phyloP scores from a whole-genome alignment of 2,113 vertebrate genomes.

The Corvus cornix region DNA sequence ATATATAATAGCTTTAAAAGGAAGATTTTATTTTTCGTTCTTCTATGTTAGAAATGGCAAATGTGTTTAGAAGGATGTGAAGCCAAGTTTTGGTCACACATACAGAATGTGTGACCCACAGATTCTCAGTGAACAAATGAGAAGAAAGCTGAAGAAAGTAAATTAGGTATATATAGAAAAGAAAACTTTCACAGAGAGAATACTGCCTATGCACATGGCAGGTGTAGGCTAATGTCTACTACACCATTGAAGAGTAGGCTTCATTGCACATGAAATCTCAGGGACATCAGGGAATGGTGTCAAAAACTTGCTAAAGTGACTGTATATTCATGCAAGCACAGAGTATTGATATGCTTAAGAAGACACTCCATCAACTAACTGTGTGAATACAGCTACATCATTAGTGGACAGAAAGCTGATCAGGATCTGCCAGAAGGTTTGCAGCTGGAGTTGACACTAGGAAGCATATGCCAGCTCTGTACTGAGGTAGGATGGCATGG shows the following conservation, averaged over 20 bases:
- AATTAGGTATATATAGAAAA: not conserved
- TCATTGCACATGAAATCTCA: not conserved
- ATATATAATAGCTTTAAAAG: not conserved
- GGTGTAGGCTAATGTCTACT: accelerated
- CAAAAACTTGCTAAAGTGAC: not conserved
- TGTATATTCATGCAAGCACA: not conserved
- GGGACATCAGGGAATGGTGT: not conserved
- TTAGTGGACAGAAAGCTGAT: not conserved
- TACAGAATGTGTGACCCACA: not conserved
- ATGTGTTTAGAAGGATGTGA: not conserved
- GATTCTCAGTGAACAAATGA: not conserved
- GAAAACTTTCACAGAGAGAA: not conserved
- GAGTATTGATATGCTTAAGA: not conserved
- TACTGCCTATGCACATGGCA: not conserved
- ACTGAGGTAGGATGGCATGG: not conserved
- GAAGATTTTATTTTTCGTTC: not conserved
- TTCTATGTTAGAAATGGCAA: not conserved
- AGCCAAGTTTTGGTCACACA: not conserved
- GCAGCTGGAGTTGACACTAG: not conserved
- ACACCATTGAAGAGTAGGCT: not conserved
- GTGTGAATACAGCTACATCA: not conserved
- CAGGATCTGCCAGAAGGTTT: not conserved
- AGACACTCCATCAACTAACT: not conserved
- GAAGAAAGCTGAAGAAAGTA: not conserved
- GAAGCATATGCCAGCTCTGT: not conserved